phyloP scores from a whole-genome alignment of 1,140 invertebrate genomes.

The Drosophila lacteicornis region DNA sequence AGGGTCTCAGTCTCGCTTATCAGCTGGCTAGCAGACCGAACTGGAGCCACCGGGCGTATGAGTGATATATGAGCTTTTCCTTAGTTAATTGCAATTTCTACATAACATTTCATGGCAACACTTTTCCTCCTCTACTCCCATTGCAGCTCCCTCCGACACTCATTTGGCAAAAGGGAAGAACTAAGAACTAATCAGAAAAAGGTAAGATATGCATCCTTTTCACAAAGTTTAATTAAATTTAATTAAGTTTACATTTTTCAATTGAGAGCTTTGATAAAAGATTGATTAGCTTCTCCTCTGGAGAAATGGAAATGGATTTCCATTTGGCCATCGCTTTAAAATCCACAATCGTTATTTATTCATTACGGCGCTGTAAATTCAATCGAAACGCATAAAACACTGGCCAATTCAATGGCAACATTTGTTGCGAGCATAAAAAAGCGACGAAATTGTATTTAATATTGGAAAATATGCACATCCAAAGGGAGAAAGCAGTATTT shows the following conservation, averaged over 20 bases:
- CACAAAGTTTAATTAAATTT: neutral
- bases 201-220: neutral
- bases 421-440: conserved; percentile 6
- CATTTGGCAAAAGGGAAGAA: neutral
- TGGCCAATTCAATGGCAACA: neutral
- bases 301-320: neutral
- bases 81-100: conserved; percentile 11
- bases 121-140: neutral
- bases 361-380: conserved; percentile 9
- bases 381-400: conserved; percentile 16
- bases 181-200: too few species aligned
- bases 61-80: conserved; percentile 26
- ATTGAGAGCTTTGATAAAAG: conserved; percentile 1
- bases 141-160: conserved; percentile 19
- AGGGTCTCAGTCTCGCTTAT: conserved; percentile 23
- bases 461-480: neutral
- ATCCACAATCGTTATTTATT: conserved; percentile 25
- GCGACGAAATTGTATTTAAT: neutral
- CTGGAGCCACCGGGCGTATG: conserved; percentile 29
- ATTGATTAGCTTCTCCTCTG: neutral
- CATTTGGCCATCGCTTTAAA: conserved; percentile 3
- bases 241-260: neutral
- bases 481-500: neutral
- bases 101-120: neutral
- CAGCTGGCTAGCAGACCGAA: conserved; percentile 22